A percentile compares a stretch with the other conserved stretches of the same genome.
Conservation (phyloP, 1,140 invertebrate genomes). For the Atta texana region DNA sequence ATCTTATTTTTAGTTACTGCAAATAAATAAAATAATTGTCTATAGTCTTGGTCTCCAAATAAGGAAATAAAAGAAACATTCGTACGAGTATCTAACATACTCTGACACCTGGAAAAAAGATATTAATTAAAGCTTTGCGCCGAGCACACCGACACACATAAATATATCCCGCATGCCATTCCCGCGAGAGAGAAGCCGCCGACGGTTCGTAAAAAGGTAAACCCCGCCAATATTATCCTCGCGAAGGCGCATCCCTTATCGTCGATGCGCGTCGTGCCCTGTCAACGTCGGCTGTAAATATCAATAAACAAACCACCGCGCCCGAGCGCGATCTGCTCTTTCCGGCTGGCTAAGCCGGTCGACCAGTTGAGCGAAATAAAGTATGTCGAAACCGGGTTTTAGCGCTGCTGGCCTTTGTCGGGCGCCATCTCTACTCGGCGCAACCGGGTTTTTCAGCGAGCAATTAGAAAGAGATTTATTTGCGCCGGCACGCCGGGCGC, state of each 20-base stretch:
- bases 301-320: slow-evolving; percentile 78
- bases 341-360: neutral
- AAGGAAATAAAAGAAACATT: neutral
- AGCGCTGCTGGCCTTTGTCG: slow-evolving; percentile 80
- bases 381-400: slow-evolving; percentile 64
- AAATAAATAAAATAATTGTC: neutral
- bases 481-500: slow-evolving; percentile 73
- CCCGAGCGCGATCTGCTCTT: slow-evolving; percentile 21
- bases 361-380: slow-evolving; percentile 68
- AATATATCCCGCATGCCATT: slow-evolving; percentile 34
- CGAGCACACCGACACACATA: slow-evolving; percentile 25
- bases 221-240: slow-evolving; percentile 34
- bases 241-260: slow-evolving; percentile 38
- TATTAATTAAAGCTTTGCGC: slow-evolving; percentile 53
- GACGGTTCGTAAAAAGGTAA: slow-evolving; percentile 53
- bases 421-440: slow-evolving; percentile 74
- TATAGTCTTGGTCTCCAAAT: neutral
- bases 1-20: neutral
- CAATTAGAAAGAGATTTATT: slow-evolving; percentile 85
- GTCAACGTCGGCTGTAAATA: slow-evolving; percentile 77
- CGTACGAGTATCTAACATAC: slow-evolving; percentile 25
- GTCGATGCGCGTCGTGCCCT: slow-evolving; percentile 48
- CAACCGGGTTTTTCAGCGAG: slow-evolving; percentile 80
- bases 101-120: slow-evolving; percentile 52
- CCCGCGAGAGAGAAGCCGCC: slow-evolving; percentile 33